phyloP scores from a whole-genome alignment of 2,113 vertebrate genomes.

The Phyllostomus discolor region DNA sequence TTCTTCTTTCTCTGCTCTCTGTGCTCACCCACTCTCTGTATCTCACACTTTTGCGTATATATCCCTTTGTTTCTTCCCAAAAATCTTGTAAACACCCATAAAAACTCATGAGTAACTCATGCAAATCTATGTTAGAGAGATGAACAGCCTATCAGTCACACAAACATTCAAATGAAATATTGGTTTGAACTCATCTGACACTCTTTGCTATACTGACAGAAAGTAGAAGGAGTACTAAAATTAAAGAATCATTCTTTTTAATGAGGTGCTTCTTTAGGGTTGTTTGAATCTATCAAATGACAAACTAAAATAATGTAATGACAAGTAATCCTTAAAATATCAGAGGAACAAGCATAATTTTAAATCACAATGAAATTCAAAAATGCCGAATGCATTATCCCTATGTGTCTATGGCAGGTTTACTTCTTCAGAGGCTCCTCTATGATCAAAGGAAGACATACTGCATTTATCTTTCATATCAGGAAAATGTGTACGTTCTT shows the following conservation, averaged over 20 bases:
- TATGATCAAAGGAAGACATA: slow-evolving; percentile 43
- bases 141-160: neutral
- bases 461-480: neutral
- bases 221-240: neutral
- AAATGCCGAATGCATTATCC: slow-evolving; percentile 30
- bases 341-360: neutral
- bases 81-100: neutral
- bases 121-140: neutral
- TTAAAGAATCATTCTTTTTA: slow-evolving; percentile 13
- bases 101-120: neutral
- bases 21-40: neutral
- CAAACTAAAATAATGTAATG: slow-evolving; percentile 14
- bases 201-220: neutral
- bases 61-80: too few relatives aligned
- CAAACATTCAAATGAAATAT: neutral
- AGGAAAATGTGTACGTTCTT: slow-evolving; percentile 26
- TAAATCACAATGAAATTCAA: slow-evolving; percentile 28
- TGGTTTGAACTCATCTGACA: neutral
- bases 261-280: neutral
- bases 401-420: neutral
- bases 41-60: neutral
- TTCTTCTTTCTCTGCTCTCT: neutral
- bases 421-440: slow-evolving; percentile 15
- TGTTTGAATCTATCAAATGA: slow-evolving; percentile 32
- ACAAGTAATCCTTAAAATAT: slow-evolving; percentile 52